phyloP scores from a whole-genome alignment of 2,113 vertebrate species.

The Rhinoderma darwinii region DNA sequence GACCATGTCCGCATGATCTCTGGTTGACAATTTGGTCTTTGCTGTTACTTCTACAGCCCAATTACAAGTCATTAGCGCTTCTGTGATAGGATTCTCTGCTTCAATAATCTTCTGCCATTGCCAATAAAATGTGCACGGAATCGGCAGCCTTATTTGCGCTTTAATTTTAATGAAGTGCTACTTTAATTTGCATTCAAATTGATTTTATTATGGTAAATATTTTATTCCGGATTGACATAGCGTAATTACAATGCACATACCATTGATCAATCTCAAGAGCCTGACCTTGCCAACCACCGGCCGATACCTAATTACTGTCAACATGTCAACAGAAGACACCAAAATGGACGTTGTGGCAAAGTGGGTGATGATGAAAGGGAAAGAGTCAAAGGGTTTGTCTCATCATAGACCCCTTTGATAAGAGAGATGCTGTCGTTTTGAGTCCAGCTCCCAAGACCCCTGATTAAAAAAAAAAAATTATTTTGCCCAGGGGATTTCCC shows the following conservation, averaged over 20 bases:
- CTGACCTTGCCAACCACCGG: conserved; percentile 33
- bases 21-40: not conserved
- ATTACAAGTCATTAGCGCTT: conserved; percentile 59
- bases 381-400: too few relatives aligned
- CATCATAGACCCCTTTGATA: too few relatives aligned
- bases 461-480: too few relatives aligned
- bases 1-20: conserved; percentile 33
- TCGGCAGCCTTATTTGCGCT: conserved; percentile 31
- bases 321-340: not conserved
- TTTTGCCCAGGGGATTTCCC: too few relatives aligned
- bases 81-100: conserved; percentile 56
- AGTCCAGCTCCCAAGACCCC: too few relatives aligned
- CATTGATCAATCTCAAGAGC: not conserved
- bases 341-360: not conserved
- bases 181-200: conserved; percentile 60
- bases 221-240: conserved; percentile 63
- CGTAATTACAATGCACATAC: conserved; percentile 48
- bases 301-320: not conserved
- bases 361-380: not conserved
- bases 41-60: conserved; percentile 33
- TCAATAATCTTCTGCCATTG: conserved; percentile 35
- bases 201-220: conserved; percentile 65
- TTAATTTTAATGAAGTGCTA: conserved; percentile 56
- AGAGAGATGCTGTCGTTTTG: too few relatives aligned
- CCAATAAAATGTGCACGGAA: conserved; percentile 47